A percentile compares a stretch with the other conserved stretches of the same genome.
phyloP scores from a whole-genome alignment of 1,140 invertebrate genomes.

The Laodelphax striatellus region DNA sequence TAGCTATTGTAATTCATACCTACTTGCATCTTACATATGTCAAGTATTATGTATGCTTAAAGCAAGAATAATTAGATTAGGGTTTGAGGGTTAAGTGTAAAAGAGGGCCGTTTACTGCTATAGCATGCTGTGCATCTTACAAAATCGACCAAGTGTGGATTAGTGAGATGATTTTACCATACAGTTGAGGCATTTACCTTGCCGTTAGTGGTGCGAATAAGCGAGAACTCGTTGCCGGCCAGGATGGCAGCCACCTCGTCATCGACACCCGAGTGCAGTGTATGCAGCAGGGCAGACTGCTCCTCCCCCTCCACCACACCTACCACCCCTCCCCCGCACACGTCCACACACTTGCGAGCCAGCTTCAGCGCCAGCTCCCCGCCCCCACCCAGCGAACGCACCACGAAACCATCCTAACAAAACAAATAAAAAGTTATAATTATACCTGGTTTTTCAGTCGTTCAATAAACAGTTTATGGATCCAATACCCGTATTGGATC shows the following conservation, averaged over 20 bases:
- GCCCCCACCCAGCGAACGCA: conserved; percentile 49
- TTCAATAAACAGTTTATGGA: too few relatives aligned
- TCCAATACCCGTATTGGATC: too few relatives aligned
- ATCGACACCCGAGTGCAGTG: conserved; percentile 44
- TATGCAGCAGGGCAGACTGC: conserved; percentile 37
- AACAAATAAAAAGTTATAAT: conserved; percentile 20
- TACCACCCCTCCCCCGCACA: conserved; percentile 40
- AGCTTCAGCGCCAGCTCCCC: conserved; percentile 66
- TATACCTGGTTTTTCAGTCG: too few relatives aligned
- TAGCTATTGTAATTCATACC: too few relatives aligned
- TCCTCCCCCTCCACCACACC: conserved; percentile 52
- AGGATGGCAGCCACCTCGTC: conserved; percentile 54
- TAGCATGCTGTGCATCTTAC: too few relatives aligned
- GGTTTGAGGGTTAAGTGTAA: too few relatives aligned
- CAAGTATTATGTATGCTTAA: too few relatives aligned
- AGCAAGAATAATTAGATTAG: too few relatives aligned
- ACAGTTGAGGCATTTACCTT: conserved; percentile 40
- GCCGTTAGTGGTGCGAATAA: conserved; percentile 63
- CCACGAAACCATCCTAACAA: conserved; percentile 76
- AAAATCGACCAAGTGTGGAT: too few relatives aligned
- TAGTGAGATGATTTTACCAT: too few relatives aligned
- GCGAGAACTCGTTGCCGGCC: conserved; percentile 74
- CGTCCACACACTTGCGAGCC: conserved; percentile 64
- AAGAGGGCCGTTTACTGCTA: too few relatives aligned
- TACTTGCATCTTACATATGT: too few relatives aligned